Evolutionary conservation across 2,797 vertebrate species (phyloP), one percentile per base, ranked within the genome.

Genomic region (Pteronotus mesoamericanus): DNA sequence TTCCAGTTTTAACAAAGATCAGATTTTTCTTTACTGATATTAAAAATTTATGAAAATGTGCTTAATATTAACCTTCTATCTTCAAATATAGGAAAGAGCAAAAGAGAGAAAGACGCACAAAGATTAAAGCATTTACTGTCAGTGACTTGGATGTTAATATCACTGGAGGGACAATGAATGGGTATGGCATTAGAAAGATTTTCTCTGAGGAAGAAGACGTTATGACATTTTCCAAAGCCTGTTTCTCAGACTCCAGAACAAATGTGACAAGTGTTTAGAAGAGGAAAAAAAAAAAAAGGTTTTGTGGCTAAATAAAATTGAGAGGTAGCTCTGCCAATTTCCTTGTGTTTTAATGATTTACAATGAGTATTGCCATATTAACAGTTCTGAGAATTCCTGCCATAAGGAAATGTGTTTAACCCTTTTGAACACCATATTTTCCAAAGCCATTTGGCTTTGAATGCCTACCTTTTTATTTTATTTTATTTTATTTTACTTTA

Each of bases 31-130:
- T 74, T 55, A 21, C 18, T 79, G 39, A 55, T 75, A 91, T 74
- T 87, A 64, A 77, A 57, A n/a, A 34, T 78, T 16, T 68, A 3
- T 34, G 15, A 39, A 21, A 21, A 53, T 53, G 10, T 94, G 59
- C 26, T 89, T 71, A 79, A 82, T 82, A 64, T 22, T 55, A 83
- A 74, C 22, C 48, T 42, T 93, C 95, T 90, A 37, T 87, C 91
- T 96, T 95, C 39, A 87, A 64, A 75, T 57, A 34, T 66, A 44
- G 72, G 78, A 86, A 91, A 94, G 79, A 72, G 77, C 24, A 89
- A 44, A 80, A 89, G 44, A 66, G 84, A 46, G 55, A 37, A 92
- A 86, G 71, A 68, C 51, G 32, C 37, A 71, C 46, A 34, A 66
- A 94, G 22, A 57, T 84, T 26, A 75, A 78, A 55, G 84, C 26